phyloP scores from a whole-genome alignment of 2,888 invertebrate species.

The Archips xylosteana region DNA sequence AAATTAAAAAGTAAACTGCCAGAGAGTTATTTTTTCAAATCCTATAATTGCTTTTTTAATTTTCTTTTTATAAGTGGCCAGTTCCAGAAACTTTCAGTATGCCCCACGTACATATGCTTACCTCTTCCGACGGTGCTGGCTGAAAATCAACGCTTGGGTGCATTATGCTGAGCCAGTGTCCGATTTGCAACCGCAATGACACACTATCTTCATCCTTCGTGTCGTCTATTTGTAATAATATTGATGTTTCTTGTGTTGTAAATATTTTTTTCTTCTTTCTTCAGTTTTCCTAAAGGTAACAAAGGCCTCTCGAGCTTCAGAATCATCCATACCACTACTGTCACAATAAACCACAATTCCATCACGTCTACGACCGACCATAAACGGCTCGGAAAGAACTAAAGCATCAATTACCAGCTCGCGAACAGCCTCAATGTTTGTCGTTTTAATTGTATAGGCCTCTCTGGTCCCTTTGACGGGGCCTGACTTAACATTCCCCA shows the following conservation, averaged over 20 bases:
- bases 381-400: conserved; percentile 47
- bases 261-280: not conserved
- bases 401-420: conserved; percentile 70
- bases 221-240: too few relatives aligned
- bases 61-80: too few relatives aligned
- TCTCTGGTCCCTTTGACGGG: conserved; percentile 75
- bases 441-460: conserved; percentile 80
- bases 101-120: not conserved
- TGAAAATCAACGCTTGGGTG: too few relatives aligned
- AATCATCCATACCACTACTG: not conserved
- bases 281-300: not conserved
- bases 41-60: too few relatives aligned
- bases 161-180: too few relatives aligned
- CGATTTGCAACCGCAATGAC: too few relatives aligned
- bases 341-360: conserved; percentile 32
- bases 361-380: conserved; percentile 26
- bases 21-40: too few relatives aligned
- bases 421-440: conserved; percentile 68
- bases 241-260: not conserved
- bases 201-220: too few relatives aligned
- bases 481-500: conserved; percentile 74
- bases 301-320: not conserved
- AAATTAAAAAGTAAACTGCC: too few relatives aligned
- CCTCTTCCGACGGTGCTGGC: too few relatives aligned
- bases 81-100: too few relatives aligned